Base-by-base conservation (phyloP, 2,797 vertebrate species). In the Lemur catta region DNA sequence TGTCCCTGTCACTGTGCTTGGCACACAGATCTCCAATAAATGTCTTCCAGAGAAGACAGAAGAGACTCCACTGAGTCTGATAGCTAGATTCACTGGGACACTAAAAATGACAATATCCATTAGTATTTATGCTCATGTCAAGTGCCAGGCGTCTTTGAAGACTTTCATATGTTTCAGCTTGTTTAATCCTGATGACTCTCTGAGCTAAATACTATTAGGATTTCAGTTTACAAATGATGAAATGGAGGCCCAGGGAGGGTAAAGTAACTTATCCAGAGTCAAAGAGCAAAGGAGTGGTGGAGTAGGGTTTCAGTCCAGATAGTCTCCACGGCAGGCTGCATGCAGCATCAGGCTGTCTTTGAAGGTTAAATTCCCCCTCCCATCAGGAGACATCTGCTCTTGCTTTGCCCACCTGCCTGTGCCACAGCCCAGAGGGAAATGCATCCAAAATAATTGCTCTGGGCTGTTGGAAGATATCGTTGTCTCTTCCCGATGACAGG, bases 351-450 rank as follows among this genome's bases (percentile, higher is more conserved):
- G 61, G 81, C 26, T 90, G 55, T 30, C 79, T 91, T 52, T 35
- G 96, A 95, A 96, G 96, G 92, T 95, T 88, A 94, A 52, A 55
- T 12, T 4, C 33, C 55, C 8, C 74, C 43, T n/a, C 88, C 72
- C 20, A 38, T 43, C 63, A 67, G 63, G 74, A 61, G 79, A 94
- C 97, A 96, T 82, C 96, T 96, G 96, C 86, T 96, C 79, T 65
- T n/a, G 74, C 48, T 57, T 71, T 38, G 24, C 65, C 92, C 69
- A 72, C 92, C 78, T 91, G 85, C 75, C 50, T 75, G 22, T 30
- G 86, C 67, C 94, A 67, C 82, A 94, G 76, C 79, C 95, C 74
- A 78, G 63, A 48, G 95, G 85, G 87, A 96, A 75, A 92, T 22
- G 41, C 84, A 89, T 96, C 59, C 43, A 1, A 91, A 76, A 63